Evolutionary conservation across 2,888 invertebrate genomes (phyloP).

Genomic region (Eucera pruinosa): DNA sequence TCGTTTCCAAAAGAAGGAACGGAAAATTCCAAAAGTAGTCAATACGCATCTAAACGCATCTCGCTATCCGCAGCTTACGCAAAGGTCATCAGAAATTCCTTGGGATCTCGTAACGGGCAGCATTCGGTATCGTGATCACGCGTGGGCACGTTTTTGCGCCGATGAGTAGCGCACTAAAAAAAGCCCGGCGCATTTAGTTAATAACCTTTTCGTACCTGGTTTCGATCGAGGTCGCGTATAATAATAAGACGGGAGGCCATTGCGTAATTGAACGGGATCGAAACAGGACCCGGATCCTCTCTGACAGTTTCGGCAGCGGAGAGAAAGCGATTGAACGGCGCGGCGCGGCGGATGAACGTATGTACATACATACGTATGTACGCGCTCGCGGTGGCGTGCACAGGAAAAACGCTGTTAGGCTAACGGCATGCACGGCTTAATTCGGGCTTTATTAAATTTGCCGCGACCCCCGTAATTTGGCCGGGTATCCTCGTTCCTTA

Average conservation of each 20-base stretch:
- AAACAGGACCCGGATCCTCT: conserved; percentile 6
- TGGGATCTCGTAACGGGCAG: conserved; percentile 35
- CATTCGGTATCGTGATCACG: conserved; percentile 47
- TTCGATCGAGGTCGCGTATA: conserved; percentile 50
- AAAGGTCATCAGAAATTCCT: not conserved
- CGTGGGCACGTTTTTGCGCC: conserved; percentile 35
- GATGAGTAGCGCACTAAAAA: conserved; percentile 42
- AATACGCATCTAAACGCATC: too few relatives aligned
- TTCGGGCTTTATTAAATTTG: conserved; percentile 69
- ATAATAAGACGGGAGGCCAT: conserved; percentile 38
- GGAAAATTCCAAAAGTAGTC: too few relatives aligned
- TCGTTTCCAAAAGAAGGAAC: too few relatives aligned
- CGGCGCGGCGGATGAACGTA: too few relatives aligned
- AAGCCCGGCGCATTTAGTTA: conserved; percentile 39
- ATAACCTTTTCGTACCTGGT: conserved; percentile 37
- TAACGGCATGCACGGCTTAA: conserved; percentile 60
- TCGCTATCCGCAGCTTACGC: not conserved
- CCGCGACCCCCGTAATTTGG: conserved; percentile 67
- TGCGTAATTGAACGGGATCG: conserved; percentile 53
- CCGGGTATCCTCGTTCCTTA: conserved; percentile 54
- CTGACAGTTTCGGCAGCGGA: conserved; percentile 23
- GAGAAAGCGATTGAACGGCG: conserved; percentile 25
- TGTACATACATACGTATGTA: too few relatives aligned
- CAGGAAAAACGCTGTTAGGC: conserved; percentile 41
- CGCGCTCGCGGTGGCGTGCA: not conserved